Percentiles rank a stretch among this genome's conserved stretches.
phyloP scores from a whole-genome alignment of 2,113 vertebrate species.

The Charadrius vociferus region DNA sequence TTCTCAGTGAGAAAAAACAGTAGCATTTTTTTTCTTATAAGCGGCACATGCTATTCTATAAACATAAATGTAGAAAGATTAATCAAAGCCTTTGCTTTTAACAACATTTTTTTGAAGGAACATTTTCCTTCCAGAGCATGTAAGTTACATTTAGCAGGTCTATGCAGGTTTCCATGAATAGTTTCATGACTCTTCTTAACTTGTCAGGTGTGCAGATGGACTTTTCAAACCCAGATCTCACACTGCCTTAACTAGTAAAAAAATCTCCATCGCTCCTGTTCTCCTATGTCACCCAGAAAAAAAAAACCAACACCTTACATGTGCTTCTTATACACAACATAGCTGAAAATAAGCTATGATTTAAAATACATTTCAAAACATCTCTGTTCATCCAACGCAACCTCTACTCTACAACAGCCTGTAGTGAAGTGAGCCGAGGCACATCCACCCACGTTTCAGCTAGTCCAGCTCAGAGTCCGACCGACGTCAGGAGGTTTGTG shows the following conservation, averaged over 20 bases:
- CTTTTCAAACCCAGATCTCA: neutral
- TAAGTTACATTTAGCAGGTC: neutral
- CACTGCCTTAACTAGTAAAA: neutral
- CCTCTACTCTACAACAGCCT: neutral
- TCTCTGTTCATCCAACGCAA: neutral
- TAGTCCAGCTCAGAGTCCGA: accelerated
- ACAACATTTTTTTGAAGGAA: neutral
- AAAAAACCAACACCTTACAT: neutral
- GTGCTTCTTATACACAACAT: neutral
- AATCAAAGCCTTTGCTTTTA: neutral
- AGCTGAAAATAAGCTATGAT: neutral
- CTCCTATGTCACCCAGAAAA: neutral
- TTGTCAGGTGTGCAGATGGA: neutral
- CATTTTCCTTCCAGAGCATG: neutral
- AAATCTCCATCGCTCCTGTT: neutral
- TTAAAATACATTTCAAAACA: neutral
- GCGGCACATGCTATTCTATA: neutral
- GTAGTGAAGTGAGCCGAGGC: neutral
- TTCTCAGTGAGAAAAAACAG: neutral
- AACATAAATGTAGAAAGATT: neutral
- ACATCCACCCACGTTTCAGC: accelerated
- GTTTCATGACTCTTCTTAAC: neutral
- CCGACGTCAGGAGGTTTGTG: accelerated
- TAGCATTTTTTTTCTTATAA: neutral
- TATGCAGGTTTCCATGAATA: neutral